Conservation (phyloP, 2,888 invertebrate species). For the Carpatolechia fugitivella region DNA sequence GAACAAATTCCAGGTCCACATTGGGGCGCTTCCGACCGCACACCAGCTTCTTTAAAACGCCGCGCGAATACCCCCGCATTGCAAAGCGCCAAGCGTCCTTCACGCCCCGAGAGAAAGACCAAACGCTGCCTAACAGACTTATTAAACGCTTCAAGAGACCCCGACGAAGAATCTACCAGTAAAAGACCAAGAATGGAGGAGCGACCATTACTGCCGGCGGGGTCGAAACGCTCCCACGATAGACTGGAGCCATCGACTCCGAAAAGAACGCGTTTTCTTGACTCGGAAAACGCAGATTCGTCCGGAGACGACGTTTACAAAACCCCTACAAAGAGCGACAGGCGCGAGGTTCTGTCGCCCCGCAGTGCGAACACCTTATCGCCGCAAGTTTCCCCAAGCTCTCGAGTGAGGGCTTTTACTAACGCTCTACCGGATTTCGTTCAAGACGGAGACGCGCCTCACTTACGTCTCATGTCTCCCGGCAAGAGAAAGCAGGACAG, state of each 20-base stretch:
- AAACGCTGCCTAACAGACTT: conserved; percentile 66
- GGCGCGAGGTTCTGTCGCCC: conserved; percentile 46
- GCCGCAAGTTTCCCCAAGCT: background rate
- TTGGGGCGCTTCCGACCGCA: conserved; percentile 48
- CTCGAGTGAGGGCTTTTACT: background rate
- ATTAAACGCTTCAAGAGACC: conserved; percentile 49
- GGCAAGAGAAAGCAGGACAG: conserved; percentile 74
- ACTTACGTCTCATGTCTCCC: conserved; percentile 84
- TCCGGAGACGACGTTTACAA: background rate
- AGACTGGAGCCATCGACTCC: conserved; percentile 17
- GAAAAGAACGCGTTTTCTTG: background rate
- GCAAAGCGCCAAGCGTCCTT: conserved; percentile 1
- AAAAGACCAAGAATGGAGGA: conserved; percentile 47
- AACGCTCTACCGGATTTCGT: conserved; percentile 84
- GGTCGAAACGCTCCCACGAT: conserved; percentile 51
- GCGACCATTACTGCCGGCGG: conserved; percentile 33
- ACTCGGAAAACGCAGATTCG: background rate
- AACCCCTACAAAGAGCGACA: conserved; percentile 53
- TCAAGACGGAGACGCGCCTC: conserved; percentile 87
- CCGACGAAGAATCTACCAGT: conserved; percentile 27
- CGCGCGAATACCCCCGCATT: conserved; percentile 27
- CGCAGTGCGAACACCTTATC: conserved; percentile 31
- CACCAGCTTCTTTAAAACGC: conserved; percentile 38
- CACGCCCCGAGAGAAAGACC: conserved; percentile 34
- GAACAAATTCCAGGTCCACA: conserved; percentile 35